phyloP scores from a whole-genome alignment of 2,113 vertebrate genomes.

The Pseudopipra pipra region DNA sequence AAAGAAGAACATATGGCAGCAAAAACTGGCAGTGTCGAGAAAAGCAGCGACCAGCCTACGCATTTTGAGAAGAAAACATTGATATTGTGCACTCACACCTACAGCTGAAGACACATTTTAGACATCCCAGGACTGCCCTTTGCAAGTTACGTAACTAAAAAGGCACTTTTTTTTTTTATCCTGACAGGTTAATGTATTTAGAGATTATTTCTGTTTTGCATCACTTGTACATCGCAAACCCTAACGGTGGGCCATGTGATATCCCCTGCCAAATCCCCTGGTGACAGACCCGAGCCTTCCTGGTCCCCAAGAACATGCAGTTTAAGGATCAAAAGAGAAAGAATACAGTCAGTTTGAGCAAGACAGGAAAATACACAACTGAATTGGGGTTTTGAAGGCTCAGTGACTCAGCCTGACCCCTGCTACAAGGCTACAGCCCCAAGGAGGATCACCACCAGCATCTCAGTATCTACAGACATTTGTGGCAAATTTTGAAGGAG shows the following conservation, averaged over 20 bases:
- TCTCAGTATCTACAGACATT: not conserved
- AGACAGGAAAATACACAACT: not conserved
- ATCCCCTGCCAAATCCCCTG: not conserved
- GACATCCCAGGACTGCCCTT: not conserved
- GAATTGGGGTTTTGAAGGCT: not conserved
- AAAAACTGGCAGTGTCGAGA: constrained; percentile 13
- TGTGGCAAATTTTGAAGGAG: not conserved
- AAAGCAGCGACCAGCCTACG: not conserved
- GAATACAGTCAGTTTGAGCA: not conserved
- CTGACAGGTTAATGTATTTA: not conserved
- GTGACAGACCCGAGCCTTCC: not conserved
- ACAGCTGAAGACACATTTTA: not conserved
- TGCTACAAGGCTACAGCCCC: not conserved
- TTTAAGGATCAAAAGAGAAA: not conserved
- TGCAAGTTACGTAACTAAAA: constrained; percentile 17
- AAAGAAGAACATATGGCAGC: constrained; percentile 50
- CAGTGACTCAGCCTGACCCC: not conserved
- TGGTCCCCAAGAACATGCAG: not conserved
- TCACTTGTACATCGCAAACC: not conserved
- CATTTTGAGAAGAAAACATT: constrained; percentile 24
- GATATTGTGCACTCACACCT: constrained; percentile 25
- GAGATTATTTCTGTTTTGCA: not conserved
- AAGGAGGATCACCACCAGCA: not conserved
- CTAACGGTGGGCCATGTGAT: not conserved
- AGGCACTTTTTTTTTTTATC: not conserved